These are phyloP conservation scores for Drosophila nannoptera DNA, from an alignment of 1,140 invertebrate genomes.

Conservation along the genomic window DNA sequence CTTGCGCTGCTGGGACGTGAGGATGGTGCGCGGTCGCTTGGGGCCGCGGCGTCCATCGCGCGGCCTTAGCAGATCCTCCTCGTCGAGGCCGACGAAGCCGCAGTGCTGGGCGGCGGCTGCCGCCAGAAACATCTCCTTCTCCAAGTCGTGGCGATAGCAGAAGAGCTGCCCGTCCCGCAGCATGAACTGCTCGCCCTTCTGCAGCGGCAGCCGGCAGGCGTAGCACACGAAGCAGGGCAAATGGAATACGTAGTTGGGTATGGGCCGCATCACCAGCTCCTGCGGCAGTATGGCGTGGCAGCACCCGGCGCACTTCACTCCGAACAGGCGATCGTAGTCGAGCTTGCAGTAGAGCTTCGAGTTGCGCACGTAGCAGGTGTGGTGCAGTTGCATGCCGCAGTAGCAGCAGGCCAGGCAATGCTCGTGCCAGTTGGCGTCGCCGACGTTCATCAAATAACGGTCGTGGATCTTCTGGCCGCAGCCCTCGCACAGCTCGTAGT, in stretches of 20 bases:
- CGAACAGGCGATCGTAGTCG: constrained; percentile 96
- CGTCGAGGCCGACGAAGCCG: constrained; percentile 82
- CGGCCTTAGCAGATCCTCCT: constrained; percentile 88
- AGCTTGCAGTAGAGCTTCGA: constrained; percentile 96
- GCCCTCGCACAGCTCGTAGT: constrained; percentile 90
- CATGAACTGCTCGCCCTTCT: constrained; percentile 97
- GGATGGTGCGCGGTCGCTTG: constrained; percentile 96
- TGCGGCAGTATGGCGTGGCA: constrained; percentile 92
- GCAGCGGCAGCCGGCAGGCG: constrained; percentile 93
- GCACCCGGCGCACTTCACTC: constrained; percentile 94
- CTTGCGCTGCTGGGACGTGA: constrained; percentile 96
- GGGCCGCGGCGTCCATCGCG: constrained; percentile 93
- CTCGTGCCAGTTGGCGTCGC: constrained; percentile 95
- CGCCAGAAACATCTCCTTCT: constrained; percentile 94
- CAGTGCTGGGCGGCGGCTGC: constrained; percentile 82
- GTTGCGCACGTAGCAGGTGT: constrained; percentile 94
- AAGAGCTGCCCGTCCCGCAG: constrained; percentile 95
- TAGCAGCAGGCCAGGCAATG: constrained; percentile 94
- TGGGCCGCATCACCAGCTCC: constrained; percentile 94
- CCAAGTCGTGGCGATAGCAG: constrained; percentile 90
- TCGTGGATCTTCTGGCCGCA: constrained; percentile 96
- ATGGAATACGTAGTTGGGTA: constrained; percentile 90
- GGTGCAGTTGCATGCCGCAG: constrained; percentile 90
- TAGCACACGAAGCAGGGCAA: constrained; percentile 94
- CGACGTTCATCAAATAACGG: constrained; percentile 94